Evolutionary conservation across 2,797 vertebrate species (phyloP), one percentile per base, ranked within the genome.

Genomic region (Scleropages formosus): DNA sequence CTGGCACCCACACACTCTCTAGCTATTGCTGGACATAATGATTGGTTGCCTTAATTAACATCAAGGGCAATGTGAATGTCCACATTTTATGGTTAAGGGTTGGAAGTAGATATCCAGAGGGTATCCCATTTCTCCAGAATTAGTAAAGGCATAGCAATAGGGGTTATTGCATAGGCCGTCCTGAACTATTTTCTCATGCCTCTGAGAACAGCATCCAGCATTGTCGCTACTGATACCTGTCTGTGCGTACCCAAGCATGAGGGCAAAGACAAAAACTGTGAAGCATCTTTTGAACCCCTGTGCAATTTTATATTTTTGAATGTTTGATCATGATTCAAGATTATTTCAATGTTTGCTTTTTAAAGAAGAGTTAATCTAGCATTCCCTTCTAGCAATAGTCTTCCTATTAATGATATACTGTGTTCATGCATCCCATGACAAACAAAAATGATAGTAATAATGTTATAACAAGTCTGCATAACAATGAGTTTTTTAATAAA

Each of bases 321-420:
- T 53, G 15, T 44, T 60, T n/a, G 24, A 39, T 76, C 72, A 75
- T 39, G 44, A 39, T 51, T n/a, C 31, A 15, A 60, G 51, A 82
- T 85, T 22, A 13, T 74, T 75, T 66, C 69, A 60, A 13, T 73
- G 75, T 62, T 71, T 68, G 68, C 67, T 75, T 64, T 75, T 71
- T 63, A 71, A 65, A 39, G 12, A 47, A 80, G 79, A 75, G 62
- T 77, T 80, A 78, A 82, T 89, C 86, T 90, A 85, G 84, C 84
- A 74, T 86, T 87, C 67, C 46, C 81, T 76, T 86, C 82, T 91
- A 91, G 88, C 90, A 83, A 83, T 90, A 91, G 91, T 91, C 90
- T 91, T 92, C 90, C 89, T 89, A 84, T 84, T 90, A 88, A 89
- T 90, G 88, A 89, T 81, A 85, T 70, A 82, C 82, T 83, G 85